A percentile compares a stretch with the other conserved stretches of the same genome.
These are phyloP conservation scores for Parnassius glacialis DNA, from an alignment of 2,888 invertebrate genomes.

Conservation along the genomic window DNA sequence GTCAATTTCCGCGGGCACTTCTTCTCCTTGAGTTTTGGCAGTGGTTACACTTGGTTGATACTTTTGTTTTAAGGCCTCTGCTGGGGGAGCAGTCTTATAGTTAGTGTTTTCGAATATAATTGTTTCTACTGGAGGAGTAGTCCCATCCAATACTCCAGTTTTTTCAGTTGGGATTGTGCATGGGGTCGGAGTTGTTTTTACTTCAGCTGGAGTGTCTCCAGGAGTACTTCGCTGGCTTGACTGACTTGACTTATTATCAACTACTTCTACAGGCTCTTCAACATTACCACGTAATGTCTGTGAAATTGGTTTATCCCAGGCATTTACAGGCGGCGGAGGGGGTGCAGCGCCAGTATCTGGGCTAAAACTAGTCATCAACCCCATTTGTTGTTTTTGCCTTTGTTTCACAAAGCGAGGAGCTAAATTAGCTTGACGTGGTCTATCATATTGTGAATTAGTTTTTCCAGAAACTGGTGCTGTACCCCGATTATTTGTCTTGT, in stretches of 20 bases:
- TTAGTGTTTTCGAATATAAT: constrained; percentile 96
- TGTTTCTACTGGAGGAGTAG: constrained; percentile 91
- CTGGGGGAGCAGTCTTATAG: constrained; percentile 88
- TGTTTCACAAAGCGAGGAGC: constrained; percentile 90
- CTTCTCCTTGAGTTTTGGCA: constrained; percentile 73
- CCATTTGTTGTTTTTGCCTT: constrained; percentile 79
- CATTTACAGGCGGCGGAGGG: constrained; percentile 88
- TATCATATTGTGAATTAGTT: constrained; percentile 63
- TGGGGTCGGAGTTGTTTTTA: constrained; percentile 48
- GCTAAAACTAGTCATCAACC: constrained; percentile 62
- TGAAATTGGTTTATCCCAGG: constrained; percentile 92
- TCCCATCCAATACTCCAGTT: constrained; percentile 84
- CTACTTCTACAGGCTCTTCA: constrained; percentile 55
- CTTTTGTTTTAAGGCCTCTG: constrained; percentile 83
- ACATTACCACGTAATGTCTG: constrained; percentile 83
- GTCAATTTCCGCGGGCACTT: constrained; percentile 77
- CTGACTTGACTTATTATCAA: constrained; percentile 63
- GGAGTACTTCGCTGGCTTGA: constrained; percentile 73
- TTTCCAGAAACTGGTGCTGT: constrained; percentile 59
- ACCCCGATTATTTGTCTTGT: constrained; percentile 61
- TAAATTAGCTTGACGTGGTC: constrained; percentile 82
- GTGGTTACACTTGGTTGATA: constrained; percentile 71
- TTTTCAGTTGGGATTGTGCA: constrained; percentile 68
- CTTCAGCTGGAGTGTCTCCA: constrained; percentile 58
- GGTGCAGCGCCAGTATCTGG: constrained; percentile 81